A percentile compares a stretch with the other conserved stretches of the same genome.
phyloP scores from a whole-genome alignment of 2,888 invertebrate species.

The Ectobius pallidus region DNA sequence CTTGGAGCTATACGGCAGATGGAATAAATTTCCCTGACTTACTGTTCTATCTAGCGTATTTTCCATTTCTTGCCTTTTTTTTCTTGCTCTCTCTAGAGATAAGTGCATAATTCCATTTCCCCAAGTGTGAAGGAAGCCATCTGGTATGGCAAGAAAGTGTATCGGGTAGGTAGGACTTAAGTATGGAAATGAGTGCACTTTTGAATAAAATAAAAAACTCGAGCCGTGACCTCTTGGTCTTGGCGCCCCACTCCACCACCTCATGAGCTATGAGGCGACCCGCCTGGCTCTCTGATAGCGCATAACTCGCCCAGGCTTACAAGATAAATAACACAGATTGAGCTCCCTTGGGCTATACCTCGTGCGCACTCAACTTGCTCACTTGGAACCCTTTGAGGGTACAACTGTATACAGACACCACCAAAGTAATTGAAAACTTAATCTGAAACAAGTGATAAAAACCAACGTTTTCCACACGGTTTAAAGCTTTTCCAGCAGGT shows the following conservation, averaged over 20 bases:
- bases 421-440: too few species aligned
- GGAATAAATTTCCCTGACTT: too few species aligned
- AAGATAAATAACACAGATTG: slow-evolving; percentile 32
- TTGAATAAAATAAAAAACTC: background rate
- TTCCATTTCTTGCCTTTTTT: too few species aligned
- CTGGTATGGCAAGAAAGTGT: background rate
- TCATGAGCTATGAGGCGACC: background rate
- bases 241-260: background rate
- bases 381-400: background rate
- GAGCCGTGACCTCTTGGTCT: background rate
- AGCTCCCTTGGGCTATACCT: slow-evolving; percentile 5
- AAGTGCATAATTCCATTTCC: slow-evolving; percentile 2
- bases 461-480: too few species aligned
- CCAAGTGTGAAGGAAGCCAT: background rate
- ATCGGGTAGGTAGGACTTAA: background rate
- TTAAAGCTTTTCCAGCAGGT: too few species aligned
- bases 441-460: too few species aligned
- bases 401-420: too few species aligned
- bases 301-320: slow-evolving; percentile 30
- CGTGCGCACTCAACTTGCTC: slow-evolving; percentile 10
- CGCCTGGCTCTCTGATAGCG: background rate
- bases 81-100: background rate
- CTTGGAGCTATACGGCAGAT: too few species aligned
- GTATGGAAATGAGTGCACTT: slow-evolving; percentile 23
- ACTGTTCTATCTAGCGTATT: too few species aligned